phyloP scores from a whole-genome alignment of 1,140 invertebrate species.

The Aphelenchoides fujianensis region DNA sequence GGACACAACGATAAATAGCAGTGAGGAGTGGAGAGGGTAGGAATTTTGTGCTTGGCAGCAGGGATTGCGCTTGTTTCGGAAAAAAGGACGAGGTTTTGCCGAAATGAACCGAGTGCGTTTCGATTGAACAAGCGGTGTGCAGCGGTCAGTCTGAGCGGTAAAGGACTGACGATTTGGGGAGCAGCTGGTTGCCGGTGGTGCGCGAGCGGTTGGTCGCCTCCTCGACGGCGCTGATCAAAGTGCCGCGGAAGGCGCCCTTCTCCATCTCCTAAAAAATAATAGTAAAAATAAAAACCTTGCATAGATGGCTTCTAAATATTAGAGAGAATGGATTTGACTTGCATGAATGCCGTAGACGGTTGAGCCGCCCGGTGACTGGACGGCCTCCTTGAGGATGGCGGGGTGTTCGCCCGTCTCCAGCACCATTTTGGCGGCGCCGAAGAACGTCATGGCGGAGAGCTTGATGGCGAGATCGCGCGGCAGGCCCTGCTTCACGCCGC shows the following conservation, averaged over 20 bases:
- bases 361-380: conserved; percentile 84
- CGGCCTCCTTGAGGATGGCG: conserved; percentile 81
- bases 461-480: conserved; percentile 76
- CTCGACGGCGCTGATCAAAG: conserved; percentile 83
- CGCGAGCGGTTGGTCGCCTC: conserved; percentile 65
- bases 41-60: too few relatives aligned
- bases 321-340: too few relatives aligned
- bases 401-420: conserved; percentile 75
- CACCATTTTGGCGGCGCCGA: conserved; percentile 87
- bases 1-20: too few relatives aligned
- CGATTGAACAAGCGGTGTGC: too few relatives aligned
- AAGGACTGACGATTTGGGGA: conserved; percentile 43
- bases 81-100: too few relatives aligned
- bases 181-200: conserved; percentile 45
- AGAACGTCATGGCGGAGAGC: conserved; percentile 82
- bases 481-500: conserved; percentile 85
- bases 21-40: too few relatives aligned
- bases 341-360: conserved; percentile 82
- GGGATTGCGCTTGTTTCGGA: too few relatives aligned
- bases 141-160: conserved; percentile 40
- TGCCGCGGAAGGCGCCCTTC: conserved; percentile 72
- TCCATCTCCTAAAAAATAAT: too few relatives aligned
- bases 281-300: too few relatives aligned
- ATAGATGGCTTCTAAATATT: too few relatives aligned
- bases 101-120: too few relatives aligned